Conservation (phyloP, 2,888 invertebrate genomes). For the Iselma pallidipennis region DNA sequence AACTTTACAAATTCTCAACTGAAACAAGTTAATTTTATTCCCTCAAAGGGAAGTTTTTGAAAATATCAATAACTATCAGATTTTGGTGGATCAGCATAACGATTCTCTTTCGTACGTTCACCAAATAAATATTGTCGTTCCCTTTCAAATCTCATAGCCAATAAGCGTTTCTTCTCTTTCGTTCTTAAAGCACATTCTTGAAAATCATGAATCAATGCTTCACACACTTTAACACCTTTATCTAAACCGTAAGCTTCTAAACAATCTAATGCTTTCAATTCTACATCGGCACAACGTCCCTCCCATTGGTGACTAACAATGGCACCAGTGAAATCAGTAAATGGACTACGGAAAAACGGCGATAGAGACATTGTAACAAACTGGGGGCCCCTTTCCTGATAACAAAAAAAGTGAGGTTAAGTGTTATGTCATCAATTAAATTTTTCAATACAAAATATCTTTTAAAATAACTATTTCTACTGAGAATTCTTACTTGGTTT, state of each 20-base stretch:
- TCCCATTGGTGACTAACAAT: conserved; percentile 68
- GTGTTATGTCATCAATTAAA: conserved; percentile 28
- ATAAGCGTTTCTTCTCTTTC: conserved; percentile 65
- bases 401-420: conserved; percentile 13
- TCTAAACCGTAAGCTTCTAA: conserved; percentile 78
- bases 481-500: too few relatives aligned
- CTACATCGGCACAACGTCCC: conserved; percentile 68
- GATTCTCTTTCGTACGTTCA: conserved; percentile 60
- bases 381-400: conserved; percentile 3
- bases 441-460: too few relatives aligned
- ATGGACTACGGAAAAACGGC: conserved; percentile 70
- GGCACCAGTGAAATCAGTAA: conserved; percentile 72
- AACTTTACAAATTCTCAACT: conserved; percentile 1
- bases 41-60: conserved; percentile 36
- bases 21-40: not conserved
- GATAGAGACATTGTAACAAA: conserved; percentile 61
- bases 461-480: too few relatives aligned
- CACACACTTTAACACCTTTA: conserved; percentile 67
- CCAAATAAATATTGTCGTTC: conserved; percentile 64
- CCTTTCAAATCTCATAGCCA: conserved; percentile 67
- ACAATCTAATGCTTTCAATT: conserved; percentile 75
- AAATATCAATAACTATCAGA: conserved; percentile 67
- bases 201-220: conserved; percentile 66
- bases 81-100: conserved; percentile 60
- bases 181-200: conserved; percentile 67